Percentiles rank a stretch among this genome's conserved stretches.
phyloP scores from a whole-genome alignment of 2,888 invertebrate species.

The Micoletzkya japonica region DNA sequence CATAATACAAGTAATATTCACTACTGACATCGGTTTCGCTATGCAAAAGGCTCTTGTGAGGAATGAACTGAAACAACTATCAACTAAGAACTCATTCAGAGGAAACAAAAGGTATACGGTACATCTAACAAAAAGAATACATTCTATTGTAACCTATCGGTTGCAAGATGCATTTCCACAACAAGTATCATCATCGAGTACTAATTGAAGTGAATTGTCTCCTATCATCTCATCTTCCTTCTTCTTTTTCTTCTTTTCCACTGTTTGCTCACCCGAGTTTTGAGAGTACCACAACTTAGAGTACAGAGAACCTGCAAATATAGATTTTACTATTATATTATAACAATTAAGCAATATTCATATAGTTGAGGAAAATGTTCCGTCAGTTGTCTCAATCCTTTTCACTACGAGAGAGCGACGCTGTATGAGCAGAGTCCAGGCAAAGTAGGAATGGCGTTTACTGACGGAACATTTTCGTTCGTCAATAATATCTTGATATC shows the following conservation, averaged over 20 bases:
- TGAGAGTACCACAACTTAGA: slow-evolving; percentile 58
- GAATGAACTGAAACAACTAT: no score
- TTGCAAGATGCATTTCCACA: slow-evolving; percentile 57
- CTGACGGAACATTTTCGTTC: no score
- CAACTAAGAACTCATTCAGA: background rate
- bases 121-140: background rate
- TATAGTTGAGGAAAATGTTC: background rate
- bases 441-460: no score
- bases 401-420: background rate
- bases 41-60: no score
- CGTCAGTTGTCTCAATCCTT: background rate
- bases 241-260: slow-evolving; percentile 17
- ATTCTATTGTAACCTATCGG: slow-evolving; percentile 29
- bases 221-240: background rate
- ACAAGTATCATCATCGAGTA: slow-evolving; percentile 58
- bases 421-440: no score
- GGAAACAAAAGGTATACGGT: background rate
- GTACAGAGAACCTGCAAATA: slow-evolving; percentile 48
- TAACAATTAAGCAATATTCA: background rate
- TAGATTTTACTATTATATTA: background rate
- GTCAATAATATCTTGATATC: no score
- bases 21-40: no score
- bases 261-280: slow-evolving; percentile 32
- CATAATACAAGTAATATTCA: no score
- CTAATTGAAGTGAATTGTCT: slow-evolving; percentile 34